phyloP scores from a whole-genome alignment of 2,113 vertebrate genomes.

The Polypterus bichir region DNA sequence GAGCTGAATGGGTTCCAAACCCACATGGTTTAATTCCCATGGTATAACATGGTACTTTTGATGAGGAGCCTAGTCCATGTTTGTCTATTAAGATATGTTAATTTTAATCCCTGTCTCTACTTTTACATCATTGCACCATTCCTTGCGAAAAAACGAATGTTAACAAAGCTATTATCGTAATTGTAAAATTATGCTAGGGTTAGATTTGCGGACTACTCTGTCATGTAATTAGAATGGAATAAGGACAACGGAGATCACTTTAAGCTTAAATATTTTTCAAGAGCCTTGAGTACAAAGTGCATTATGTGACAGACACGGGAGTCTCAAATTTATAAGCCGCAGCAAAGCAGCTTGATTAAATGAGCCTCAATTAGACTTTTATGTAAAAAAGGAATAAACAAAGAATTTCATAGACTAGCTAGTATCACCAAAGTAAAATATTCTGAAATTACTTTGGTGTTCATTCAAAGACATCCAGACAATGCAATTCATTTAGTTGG shows the following conservation, averaged over 20 bases:
- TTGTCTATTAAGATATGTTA: conserved; percentile 38
- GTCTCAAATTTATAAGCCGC: too few species aligned
- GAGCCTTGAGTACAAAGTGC: background rate
- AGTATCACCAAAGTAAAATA: too few species aligned
- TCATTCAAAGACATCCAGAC: too few species aligned
- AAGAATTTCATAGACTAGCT: too few species aligned
- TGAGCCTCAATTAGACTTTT: too few species aligned
- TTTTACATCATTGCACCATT: conserved; percentile 22
- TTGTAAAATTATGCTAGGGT: background rate
- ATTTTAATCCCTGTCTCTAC: conserved; percentile 32
- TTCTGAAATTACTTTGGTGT: too few species aligned
- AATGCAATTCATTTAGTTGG: too few species aligned
- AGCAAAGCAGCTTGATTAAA: too few species aligned
- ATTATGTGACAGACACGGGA: background rate
- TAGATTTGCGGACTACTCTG: background rate
- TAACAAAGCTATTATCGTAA: conserved; percentile 4
- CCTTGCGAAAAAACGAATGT: conserved; percentile 14
- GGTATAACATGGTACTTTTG: conserved; percentile 25
- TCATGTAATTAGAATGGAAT: background rate
- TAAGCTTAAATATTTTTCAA: background rate
- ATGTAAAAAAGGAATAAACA: too few species aligned
- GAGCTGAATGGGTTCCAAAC: conserved; percentile 21
- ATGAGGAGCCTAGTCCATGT: conserved; percentile 29
- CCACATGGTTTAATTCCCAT: conserved; percentile 27
- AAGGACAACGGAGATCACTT: background rate